phyloP scores from a whole-genome alignment of 1,140 invertebrate species.

The Aphis gossypii region DNA sequence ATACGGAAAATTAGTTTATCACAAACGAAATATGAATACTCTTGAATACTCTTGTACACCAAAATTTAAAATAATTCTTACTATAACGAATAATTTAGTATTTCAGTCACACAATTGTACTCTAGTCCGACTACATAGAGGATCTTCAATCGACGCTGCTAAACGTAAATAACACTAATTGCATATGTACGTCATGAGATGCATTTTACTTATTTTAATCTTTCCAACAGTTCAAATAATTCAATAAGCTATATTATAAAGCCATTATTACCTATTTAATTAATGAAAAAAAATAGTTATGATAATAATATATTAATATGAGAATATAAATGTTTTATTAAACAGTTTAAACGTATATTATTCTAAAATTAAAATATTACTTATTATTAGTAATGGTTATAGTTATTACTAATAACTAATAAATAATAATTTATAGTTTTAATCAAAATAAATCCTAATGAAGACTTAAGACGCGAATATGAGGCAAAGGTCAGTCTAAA shows the following conservation, averaged over 20 bases:
- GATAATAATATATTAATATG: too few relatives aligned
- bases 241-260: background rate
- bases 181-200: background rate
- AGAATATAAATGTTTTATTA: background rate
- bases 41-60: background rate
- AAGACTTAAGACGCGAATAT: background rate
- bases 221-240: background rate
- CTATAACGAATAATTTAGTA: background rate
- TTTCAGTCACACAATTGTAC: background rate
- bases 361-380: background rate
- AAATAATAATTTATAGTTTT: background rate
- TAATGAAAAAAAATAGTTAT: background rate
- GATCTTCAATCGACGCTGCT: background rate
- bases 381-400: background rate
- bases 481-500: background rate
- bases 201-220: background rate
- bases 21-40: background rate
- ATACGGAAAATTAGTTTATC: conserved; percentile 6
- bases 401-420: background rate
- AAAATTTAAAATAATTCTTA: background rate
- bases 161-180: background rate
- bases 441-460: background rate
- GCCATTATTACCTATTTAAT: background rate
- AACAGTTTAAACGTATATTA: background rate
- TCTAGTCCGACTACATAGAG: background rate